Conservation (phyloP, 2,113 vertebrate genomes). For the Salvelinus sp. region DNA sequence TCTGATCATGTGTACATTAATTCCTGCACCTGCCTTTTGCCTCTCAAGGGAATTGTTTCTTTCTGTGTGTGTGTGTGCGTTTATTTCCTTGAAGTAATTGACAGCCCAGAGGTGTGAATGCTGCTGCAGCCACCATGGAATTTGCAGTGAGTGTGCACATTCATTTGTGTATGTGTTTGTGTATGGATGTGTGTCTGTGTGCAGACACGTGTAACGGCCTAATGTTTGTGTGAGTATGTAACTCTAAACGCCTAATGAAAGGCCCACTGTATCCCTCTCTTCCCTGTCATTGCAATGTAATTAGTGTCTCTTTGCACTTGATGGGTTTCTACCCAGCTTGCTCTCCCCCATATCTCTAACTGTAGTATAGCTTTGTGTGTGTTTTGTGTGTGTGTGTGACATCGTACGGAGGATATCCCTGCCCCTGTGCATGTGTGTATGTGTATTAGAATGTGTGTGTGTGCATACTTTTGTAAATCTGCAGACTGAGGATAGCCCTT, state of each 20-base stretch:
- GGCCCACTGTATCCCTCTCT: background rate
- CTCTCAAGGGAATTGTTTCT: background rate
- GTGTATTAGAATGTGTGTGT: slow-evolving; percentile 7
- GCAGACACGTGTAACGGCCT: background rate
- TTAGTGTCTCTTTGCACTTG: slow-evolving; percentile 21
- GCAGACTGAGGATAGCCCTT: slow-evolving; percentile 43
- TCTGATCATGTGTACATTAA: slow-evolving; percentile 25
- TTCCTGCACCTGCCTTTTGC: slow-evolving; percentile 4
- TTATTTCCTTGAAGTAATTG: slow-evolving; percentile 49
- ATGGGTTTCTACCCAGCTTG: slow-evolving; percentile 6
- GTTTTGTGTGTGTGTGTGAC: slow-evolving; percentile 2
- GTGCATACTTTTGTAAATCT: slow-evolving; percentile 28
- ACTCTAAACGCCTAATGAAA: background rate
- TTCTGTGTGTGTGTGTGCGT: background rate
- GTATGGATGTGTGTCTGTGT: background rate
- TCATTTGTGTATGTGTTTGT: background rate
- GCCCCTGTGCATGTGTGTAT: background rate
- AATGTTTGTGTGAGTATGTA: slow-evolving; percentile 1
- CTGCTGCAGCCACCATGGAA: slow-evolving; percentile 33
- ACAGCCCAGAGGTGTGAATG: slow-evolving; percentile 47
- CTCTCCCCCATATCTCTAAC: background rate
- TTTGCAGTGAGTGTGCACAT: slow-evolving; percentile 13
- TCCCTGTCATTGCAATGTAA: slow-evolving; percentile 20
- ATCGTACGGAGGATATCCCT: background rate
- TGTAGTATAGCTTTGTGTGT: background rate